A percentile compares a stretch with the other conserved stretches of the same genome.
These are phyloP conservation scores for Sorex araneus DNA, from an alignment of 2,113 vertebrate genomes.

Conservation along the genomic window DNA sequence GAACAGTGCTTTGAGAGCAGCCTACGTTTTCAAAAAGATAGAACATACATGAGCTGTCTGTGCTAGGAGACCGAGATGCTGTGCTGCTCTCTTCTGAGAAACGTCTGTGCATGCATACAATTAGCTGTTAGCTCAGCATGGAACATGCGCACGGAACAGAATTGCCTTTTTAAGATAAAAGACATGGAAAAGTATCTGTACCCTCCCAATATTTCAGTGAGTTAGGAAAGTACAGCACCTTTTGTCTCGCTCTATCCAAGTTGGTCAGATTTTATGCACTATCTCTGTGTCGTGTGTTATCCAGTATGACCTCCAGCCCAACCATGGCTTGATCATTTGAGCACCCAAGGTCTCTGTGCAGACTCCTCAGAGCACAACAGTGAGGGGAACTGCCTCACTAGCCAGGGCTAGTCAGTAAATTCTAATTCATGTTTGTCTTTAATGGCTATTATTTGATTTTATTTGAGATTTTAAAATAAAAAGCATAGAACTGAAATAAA, in stretches of 20 bases:
- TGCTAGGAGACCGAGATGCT: conserved; percentile 67
- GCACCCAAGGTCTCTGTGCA: not conserved
- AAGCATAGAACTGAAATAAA: conserved; percentile 55
- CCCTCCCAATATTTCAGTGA: conserved; percentile 78
- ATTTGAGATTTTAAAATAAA: conserved; percentile 54
- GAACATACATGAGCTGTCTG: conserved; percentile 67
- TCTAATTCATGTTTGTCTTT: conserved; percentile 70
- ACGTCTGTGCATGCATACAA: conserved; percentile 73
- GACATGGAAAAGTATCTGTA: conserved; percentile 81
- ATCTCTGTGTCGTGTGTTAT: conserved; percentile 56
- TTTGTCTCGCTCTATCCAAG: conserved; percentile 28
- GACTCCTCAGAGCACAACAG: conserved; percentile 25
- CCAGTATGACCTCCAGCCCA: not conserved
- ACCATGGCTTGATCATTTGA: conserved; percentile 77
- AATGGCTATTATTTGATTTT: conserved; percentile 62
- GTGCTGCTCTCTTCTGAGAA: conserved; percentile 75
- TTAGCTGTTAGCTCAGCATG: conserved; percentile 82
- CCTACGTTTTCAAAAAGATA: not conserved
- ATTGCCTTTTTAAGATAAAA: conserved; percentile 77
- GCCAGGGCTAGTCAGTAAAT: conserved; percentile 64
- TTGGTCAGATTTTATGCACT: conserved; percentile 67
- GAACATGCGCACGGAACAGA: conserved; percentile 75
- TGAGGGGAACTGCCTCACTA: conserved; percentile 62
- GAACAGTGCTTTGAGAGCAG: too few species aligned
- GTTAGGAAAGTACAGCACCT: conserved; percentile 26